These are phyloP conservation scores for Erythrocercus mccallii DNA, from an alignment of 2,113 vertebrate species.

Conservation along the genomic window DNA sequence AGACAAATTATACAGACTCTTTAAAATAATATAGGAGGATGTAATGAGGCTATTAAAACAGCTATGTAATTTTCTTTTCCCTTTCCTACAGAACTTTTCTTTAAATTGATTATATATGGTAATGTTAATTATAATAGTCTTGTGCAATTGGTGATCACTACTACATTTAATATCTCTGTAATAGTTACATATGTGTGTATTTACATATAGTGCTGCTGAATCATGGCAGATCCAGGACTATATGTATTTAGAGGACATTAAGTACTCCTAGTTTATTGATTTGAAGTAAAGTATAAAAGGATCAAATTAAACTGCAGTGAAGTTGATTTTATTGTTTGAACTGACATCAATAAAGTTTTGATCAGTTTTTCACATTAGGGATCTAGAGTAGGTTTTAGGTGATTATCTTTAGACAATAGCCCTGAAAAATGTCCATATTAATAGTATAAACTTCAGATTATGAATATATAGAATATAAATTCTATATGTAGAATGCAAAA, in stretches of 20 bases:
- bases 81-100: background rate
- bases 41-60: background rate
- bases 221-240: background rate
- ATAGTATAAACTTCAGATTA: background rate
- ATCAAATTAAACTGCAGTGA: background rate
- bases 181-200: background rate
- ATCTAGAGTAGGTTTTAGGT: background rate
- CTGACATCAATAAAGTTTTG: background rate
- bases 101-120: background rate
- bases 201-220: background rate
- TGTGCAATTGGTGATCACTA: background rate
- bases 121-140: background rate
- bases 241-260: background rate
- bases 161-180: background rate
- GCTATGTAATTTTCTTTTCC: fast-evolving
- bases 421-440: background rate
- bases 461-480: background rate
- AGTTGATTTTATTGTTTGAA: background rate
- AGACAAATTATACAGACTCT: background rate
- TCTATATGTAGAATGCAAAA: background rate
- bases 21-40: background rate
- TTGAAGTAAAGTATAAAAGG: background rate
- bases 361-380: background rate
- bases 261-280: background rate
- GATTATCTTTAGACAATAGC: background rate